Evolutionary conservation across 2,888 invertebrate genomes (phyloP), one percentile per base, ranked within the genome.

Genomic region (Mystacides longicornis): DNA sequence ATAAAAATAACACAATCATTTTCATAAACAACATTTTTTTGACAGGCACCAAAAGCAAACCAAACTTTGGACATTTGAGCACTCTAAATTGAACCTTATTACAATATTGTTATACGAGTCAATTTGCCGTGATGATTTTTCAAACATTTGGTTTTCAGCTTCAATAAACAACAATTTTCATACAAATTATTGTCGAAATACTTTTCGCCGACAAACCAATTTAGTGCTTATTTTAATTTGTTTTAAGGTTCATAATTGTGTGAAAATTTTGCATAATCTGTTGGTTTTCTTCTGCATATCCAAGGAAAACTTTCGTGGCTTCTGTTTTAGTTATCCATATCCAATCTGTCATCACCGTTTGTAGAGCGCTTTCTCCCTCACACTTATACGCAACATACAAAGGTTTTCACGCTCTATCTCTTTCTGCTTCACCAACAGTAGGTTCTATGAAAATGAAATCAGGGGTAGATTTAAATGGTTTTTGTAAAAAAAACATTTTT

Each of bases 281-380:
- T 46, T 19, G 46, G 19, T 46, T 46, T 21, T 20, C 20, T 20
- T 20, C 19, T 3, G 21, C 19, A 21, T 5, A 4, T 21, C 14
- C 16, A 11, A 4, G 18, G 2, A 22, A 23, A 54, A 54, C 54
- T 54, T 54, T 50, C 20, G 49, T n/a, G 50, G 50, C 54, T 50
- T 54, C 54, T 54, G 54, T 54, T 54, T 54, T 54, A 50, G 45
- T 43, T 37, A 50, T 54, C 50, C 50, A 33, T 33, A 50, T 46
- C 50, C 50, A 54, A 54, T 50, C 54, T 54, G 54, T 54, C 54
- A 50, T 54, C 54, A 23, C 54, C 31, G 48, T 33, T 54, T n/a
- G 31, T 31, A n/a, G 20, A 18, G 22, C 50, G 9, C 50, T 45
- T 16, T 51, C 49, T 16, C 50, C 18, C 14, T 37, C 37, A 16